Evolutionary conservation across 2,888 invertebrate genomes (phyloP).

Genomic region (Tridacna gigas): DNA sequence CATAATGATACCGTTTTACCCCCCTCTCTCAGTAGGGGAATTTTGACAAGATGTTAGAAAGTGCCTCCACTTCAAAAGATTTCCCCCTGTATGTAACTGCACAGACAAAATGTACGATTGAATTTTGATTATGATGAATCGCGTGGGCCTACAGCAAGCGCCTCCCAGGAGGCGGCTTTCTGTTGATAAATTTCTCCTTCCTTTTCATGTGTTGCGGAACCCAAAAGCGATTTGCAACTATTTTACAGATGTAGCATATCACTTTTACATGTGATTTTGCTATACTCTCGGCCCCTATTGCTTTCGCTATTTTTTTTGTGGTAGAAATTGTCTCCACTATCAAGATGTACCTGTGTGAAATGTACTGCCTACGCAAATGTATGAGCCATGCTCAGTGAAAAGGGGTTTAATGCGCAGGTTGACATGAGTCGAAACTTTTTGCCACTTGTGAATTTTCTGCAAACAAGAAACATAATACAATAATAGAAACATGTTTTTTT

Average conservation of each 20-base stretch:
- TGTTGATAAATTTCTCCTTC: slow-evolving; percentile 5
- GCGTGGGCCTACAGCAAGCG: slow-evolving; percentile 37
- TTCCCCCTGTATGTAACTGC: slow-evolving; percentile 11
- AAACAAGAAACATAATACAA: too few relatives aligned
- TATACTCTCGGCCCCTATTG: neutral
- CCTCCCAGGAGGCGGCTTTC: slow-evolving; percentile 20
- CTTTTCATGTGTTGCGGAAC: neutral
- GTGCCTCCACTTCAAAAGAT: slow-evolving; percentile 42
- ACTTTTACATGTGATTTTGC: neutral
- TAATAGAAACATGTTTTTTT: too few relatives aligned
- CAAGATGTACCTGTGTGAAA: neutral
- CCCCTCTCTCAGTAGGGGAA: neutral
- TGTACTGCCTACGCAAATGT: too few relatives aligned
- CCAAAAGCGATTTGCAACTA: neutral
- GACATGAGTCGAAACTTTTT: too few relatives aligned
- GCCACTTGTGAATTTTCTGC: too few relatives aligned
- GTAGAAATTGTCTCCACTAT: neutral
- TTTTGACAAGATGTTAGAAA: slow-evolving; percentile 36
- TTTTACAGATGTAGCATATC: neutral
- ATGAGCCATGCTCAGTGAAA: too few relatives aligned
- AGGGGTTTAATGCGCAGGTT: too few relatives aligned
- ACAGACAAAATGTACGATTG: slow-evolving; percentile 40
- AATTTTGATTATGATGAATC: slow-evolving; percentile 54
- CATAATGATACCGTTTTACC: neutral
- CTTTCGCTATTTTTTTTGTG: neutral